phyloP scores from a whole-genome alignment of 2,113 vertebrate species.

The Rattus rattus region DNA sequence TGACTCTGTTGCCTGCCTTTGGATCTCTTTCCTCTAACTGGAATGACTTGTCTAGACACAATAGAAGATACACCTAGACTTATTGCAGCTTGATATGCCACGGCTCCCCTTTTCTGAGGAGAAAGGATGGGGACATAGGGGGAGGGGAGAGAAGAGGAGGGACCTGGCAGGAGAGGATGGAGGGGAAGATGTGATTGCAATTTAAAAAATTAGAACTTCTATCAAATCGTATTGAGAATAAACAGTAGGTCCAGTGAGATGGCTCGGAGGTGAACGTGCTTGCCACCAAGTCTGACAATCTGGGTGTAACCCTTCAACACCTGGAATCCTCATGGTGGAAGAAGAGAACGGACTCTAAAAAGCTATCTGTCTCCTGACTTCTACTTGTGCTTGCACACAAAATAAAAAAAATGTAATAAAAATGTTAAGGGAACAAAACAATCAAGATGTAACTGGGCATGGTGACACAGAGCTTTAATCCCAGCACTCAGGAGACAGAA shows the following conservation, averaged over 20 bases:
- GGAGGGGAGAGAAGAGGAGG: no score
- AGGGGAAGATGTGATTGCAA: no score
- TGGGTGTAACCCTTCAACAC: background rate
- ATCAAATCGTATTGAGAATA: background rate
- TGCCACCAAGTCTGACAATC: background rate
- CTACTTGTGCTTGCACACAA: background rate
- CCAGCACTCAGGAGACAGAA: background rate
- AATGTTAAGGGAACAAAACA: background rate
- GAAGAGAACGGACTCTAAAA: background rate
- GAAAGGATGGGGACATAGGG: no score
- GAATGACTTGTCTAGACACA: no score
- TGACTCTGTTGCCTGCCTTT: no score
- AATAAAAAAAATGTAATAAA: background rate
- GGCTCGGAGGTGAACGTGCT: background rate
- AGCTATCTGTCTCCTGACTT: background rate
- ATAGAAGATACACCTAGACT: no score
- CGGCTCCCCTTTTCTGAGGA: no score
- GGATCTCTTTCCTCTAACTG: no score
- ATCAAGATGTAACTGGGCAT: no score
- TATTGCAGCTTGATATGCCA: no score
- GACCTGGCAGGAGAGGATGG: no score
- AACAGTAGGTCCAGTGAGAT: background rate
- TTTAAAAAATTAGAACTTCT: background rate
- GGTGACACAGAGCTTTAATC: background rate
- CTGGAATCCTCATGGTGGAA: background rate